Evolutionary conservation across 2,113 vertebrate genomes (phyloP).

Genomic region (Silurus meridionalis): DNA sequence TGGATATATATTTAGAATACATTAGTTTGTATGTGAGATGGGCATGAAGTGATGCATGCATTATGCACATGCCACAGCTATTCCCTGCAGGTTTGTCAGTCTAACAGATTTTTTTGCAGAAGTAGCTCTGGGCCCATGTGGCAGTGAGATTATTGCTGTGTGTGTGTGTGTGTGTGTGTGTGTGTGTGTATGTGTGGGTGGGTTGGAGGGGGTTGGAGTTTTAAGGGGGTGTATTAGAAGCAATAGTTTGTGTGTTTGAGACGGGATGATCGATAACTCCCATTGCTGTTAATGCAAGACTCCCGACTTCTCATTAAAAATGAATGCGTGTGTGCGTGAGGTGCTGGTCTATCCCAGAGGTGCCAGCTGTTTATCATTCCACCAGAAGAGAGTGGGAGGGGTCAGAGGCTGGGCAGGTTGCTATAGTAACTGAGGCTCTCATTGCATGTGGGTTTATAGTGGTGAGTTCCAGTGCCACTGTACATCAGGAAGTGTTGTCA

Average conservation of each 20-base stretch:
- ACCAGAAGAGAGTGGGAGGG: conserved; percentile 58
- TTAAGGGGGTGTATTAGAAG: conserved; percentile 5
- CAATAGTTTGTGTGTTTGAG: conserved; percentile 36
- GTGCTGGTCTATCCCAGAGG: conserved; percentile 73
- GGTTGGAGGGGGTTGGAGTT: neutral
- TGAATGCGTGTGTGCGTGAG: conserved; percentile 72
- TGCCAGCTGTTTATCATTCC: conserved; percentile 69
- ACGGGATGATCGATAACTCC: conserved; percentile 85
- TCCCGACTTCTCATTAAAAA: conserved; percentile 89
- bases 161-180: neutral
- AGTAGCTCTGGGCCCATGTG: conserved; percentile 14
- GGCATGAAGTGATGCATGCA: neutral
- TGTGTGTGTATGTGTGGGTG: neutral
- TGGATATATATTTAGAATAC: conserved; percentile 7
- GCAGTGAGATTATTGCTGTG: conserved; percentile 38
- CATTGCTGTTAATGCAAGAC: conserved; percentile 83
- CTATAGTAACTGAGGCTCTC: conserved; percentile 64
- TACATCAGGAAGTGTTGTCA: conserved; percentile 49
- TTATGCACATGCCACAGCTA: conserved; percentile 14
- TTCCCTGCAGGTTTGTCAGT: neutral
- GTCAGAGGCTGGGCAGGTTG: conserved; percentile 72
- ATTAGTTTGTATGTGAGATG: neutral
- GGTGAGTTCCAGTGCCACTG: conserved; percentile 52
- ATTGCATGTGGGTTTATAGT: conserved; percentile 37
- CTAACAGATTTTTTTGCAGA: conserved; percentile 19